A percentile compares a stretch with the other conserved stretches of the same genome.
Conservation (phyloP, 2,113 vertebrate species). For the Cariama cristata region DNA sequence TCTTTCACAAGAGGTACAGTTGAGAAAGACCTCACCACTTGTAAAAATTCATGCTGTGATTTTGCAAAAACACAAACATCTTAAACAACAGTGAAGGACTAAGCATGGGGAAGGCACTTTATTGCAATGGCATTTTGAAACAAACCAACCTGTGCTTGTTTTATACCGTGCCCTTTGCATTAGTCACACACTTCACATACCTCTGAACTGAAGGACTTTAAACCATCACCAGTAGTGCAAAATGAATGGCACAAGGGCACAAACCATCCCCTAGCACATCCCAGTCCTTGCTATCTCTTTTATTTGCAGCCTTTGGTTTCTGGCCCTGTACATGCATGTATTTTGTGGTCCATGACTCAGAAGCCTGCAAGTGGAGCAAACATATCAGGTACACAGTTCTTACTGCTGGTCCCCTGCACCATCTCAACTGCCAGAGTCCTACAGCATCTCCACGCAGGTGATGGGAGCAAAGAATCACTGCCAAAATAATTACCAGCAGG, state of each 20-base stretch:
- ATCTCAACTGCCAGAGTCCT: not conserved
- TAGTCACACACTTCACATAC: not conserved
- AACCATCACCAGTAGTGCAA: not conserved
- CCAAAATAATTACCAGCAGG: not conserved
- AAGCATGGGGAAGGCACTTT: not conserved
- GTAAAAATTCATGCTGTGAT: not conserved
- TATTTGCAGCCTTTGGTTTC: not conserved
- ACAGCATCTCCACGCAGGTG: not conserved
- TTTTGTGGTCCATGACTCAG: not conserved
- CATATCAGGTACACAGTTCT: not conserved
- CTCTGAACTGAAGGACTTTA: not conserved
- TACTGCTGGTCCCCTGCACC: not conserved
- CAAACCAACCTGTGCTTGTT: not conserved
- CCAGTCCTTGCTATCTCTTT: not conserved
- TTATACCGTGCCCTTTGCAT: not conserved
- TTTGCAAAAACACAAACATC: not conserved
- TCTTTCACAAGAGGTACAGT: not conserved
- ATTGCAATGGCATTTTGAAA: not conserved
- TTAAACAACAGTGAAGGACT: not conserved
- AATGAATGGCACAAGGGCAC: not conserved
- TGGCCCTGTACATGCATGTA: not conserved
- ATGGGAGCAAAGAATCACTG: not conserved
- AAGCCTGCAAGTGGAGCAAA: not conserved
- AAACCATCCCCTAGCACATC: not conserved
- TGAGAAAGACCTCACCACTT: not conserved